Conservation (phyloP, 1,140 invertebrate species). For the Orchestia grillus region DNA sequence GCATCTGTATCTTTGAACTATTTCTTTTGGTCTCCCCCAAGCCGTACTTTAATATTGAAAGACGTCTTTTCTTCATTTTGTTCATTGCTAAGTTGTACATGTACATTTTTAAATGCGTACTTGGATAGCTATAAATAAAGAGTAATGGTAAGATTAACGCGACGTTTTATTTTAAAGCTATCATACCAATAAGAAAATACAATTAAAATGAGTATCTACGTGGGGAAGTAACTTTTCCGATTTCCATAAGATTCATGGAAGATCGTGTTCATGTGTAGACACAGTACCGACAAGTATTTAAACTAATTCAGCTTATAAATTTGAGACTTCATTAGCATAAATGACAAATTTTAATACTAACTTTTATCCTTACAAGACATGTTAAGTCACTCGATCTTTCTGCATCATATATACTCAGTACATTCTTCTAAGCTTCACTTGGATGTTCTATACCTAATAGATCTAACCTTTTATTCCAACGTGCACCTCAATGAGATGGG, state of each 20-base stretch:
- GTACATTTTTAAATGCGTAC: conserved; percentile 1
- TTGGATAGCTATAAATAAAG: neutral
- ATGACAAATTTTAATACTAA: too few relatives aligned
- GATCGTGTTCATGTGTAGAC: neutral
- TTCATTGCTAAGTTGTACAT: conserved; percentile 1
- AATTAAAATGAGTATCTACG: neutral
- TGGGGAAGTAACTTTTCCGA: neutral
- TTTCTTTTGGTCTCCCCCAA: neutral
- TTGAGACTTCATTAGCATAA: too few relatives aligned
- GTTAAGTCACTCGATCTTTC: too few relatives aligned
- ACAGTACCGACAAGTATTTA: too few relatives aligned
- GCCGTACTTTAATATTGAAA: neutral
- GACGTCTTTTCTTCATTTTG: neutral
- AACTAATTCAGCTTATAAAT: too few relatives aligned
- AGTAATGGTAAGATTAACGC: neutral
- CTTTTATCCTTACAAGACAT: too few relatives aligned
- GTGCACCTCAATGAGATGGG: too few relatives aligned
- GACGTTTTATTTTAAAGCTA: neutral
- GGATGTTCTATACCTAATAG: too few relatives aligned
- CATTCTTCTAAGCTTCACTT: too few relatives aligned
- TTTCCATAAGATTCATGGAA: neutral
- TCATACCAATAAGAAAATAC: neutral
- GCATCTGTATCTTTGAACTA: neutral
- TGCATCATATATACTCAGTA: too few relatives aligned
- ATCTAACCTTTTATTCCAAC: too few relatives aligned